Base-by-base conservation (phyloP, 2,797 vertebrate genomes). In the Apogon hyalosoma region DNA sequence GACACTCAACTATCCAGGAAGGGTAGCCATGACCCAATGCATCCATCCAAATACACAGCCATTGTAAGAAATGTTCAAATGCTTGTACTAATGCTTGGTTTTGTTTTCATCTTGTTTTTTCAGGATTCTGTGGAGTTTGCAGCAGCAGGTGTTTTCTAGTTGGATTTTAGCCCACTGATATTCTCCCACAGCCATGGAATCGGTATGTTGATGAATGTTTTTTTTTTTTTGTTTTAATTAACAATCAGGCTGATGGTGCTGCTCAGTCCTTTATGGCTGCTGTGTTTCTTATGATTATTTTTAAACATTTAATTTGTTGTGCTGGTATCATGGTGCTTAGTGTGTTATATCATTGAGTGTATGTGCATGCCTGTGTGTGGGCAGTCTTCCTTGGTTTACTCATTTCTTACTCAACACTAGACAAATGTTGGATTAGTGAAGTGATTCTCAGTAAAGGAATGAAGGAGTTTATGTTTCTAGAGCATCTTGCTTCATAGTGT, bases 181-280 rank as follows among this genome's bases (percentile, higher is more conserved):
- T 90, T 91, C 90, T 91, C 89, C 87, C 89, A 90, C 93, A 92
- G 87, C 89, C 93, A 95, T 95, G 94, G 94, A 95, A 95, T 95
- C 94, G 93, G 94, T 95, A 94, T 89, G 91, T 92, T 83, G 28
- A 79, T 61, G n/a, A 74, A 69, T 21, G 19, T 28, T 28, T 28
- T 39, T 24, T 24, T 24, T 24, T 24, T 24, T n/a, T n/a, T 21
- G 19, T 28, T 28, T 28, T 39, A 47, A 59, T 7, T 43, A 42
- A 46, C 15, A 31, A 53, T 59, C 16, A 41, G 16, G 42, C 69
- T 66, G 43, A 50, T 69, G 41, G 12, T 7, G 13, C 7, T 78
- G 33, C 33, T 36, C 33, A 10, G 33, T 36, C 33, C 33, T 65
- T 61, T 52, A 55, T 42, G 11, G 19, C 42, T 7, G 10, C 15